Base-by-base conservation (phyloP, 1,140 invertebrate species). In the Arion vulgaris region DNA sequence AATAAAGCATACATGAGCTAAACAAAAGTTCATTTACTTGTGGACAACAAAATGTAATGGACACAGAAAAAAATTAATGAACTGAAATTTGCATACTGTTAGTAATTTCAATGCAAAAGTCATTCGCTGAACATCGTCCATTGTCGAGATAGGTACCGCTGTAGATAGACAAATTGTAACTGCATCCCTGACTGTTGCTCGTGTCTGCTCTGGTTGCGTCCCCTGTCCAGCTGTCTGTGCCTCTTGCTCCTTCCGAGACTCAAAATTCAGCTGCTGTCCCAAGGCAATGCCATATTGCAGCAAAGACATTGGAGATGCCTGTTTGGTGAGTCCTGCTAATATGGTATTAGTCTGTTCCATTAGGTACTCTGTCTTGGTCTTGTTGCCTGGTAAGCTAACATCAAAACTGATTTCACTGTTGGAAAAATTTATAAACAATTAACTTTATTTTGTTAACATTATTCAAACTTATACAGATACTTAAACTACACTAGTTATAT, bases 261-360 rank as follows among this genome's bases (percentile, higher is more conserved):
- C 81, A 2, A 84, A 73, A 73, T 91, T 91, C 0, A 91, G 83
- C 73, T 87, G 81, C n/a, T 85, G 84, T 26, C 86, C 81, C 1
- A 88, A 45, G 13, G 88, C 85, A 15, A 88, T 85, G 57, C 80
- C 80, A 73, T 87, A 91, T 76, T 90, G 90, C 41, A 90, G 79
- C 23, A 91, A 73, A 17, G 81, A 15, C 0, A 84, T 45, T 0
- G 89, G 89, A 38, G 86, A 86, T 68, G 87, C 89, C 76, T 88
- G 83, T 28, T 84, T 86, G 76, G 86, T 84, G 17, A 90, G 83
- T 0, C 66, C 78, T 39, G 78, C 19, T 26, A 91, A 81, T 0
- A 72, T 83, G 13, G 51, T 76, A 9, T 85, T 72, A 17, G 86
- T 85, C 23, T 82, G 77, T 7, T 80, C 79, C 7, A 84, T 57